Evolutionary conservation across 2,888 invertebrate genomes (phyloP), one percentile per base, ranked within the genome.

Genomic region (Chymomyza fuscimana): DNA sequence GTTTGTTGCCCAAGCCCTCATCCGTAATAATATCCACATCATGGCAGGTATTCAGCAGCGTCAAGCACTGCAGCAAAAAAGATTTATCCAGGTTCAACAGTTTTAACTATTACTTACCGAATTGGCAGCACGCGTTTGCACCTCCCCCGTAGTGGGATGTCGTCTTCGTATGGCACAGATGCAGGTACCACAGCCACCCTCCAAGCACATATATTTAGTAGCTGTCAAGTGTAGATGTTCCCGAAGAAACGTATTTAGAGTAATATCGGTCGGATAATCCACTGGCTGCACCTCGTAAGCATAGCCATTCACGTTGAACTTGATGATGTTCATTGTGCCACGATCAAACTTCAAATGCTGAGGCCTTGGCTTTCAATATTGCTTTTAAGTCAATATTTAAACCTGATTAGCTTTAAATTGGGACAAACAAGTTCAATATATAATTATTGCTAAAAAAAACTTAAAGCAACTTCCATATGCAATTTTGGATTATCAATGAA

Each of bases 1-100:
- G 93, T 80, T 93, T 93, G 87, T 93, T 94, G 4, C 96, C 96
- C 63, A 96, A 90, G 0, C 96, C 95, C 91, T 96, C 96, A 1
- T 94, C 92, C 0, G 96, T 96, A 12, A 93, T 94, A 50, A 96
- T 93, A 64, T 94, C 93, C 94, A 95, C 94, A 6, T 94, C 93
- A 81, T 94, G 93, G 79, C 95, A 95, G 5, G 94, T 93, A 51
- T 94, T 92, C 1, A 95, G 90, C 4, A 95, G 93, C 0, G 94
- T 93, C 12, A 95, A 91, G 80, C 95, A 95, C 40, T 46, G 40
- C 12, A 46, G 40, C 40, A 46, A 7, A 0, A 46, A 46, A 46
- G 40, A 46, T 12, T 12, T 2, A 12, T 12, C 6, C 40, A 4
- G 3, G 4, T 25, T 3, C 25, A 25, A 25, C 25, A 25, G 25